Percentiles rank a stretch among this genome's conserved stretches.
Evolutionary conservation across 2,888 invertebrate species (phyloP).

Genomic region (Campoplex capitator): DNA sequence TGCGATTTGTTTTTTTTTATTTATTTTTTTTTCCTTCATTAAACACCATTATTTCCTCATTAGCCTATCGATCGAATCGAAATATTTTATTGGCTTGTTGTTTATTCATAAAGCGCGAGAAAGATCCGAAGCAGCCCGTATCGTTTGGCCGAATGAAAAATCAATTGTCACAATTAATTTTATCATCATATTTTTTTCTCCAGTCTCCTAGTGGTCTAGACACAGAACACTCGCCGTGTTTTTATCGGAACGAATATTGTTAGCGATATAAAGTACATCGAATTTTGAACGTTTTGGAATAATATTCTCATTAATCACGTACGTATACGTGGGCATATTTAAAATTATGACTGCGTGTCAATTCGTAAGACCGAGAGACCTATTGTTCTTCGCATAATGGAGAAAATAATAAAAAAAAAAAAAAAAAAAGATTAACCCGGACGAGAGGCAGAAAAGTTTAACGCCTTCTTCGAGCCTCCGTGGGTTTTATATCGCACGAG

Average conservation of each 20-base stretch:
- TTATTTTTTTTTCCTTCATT: neutral
- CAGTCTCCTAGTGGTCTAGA: slow-evolving; percentile 47
- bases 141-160: neutral
- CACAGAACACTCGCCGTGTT: neutral
- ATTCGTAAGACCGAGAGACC: neutral
- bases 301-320: slow-evolving; percentile 39
- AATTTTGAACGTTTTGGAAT: slow-evolving; percentile 23
- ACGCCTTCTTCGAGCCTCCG: slow-evolving; percentile 29
- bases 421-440: slow-evolving; percentile 22
- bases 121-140: neutral
- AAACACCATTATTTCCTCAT: neutral
- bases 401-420: neutral
- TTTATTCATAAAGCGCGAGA: neutral
- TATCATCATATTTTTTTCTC: slow-evolving; percentile 30
- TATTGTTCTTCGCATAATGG: slow-evolving; percentile 30
- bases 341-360: slow-evolving; percentile 4
- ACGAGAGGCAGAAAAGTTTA: slow-evolving; percentile 30
- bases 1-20: neutral
- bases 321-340: slow-evolving; percentile 3
- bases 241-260: slow-evolving; percentile 13
- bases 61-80: neutral
- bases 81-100: neutral
- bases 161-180: slow-evolving; percentile 14
- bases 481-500: slow-evolving; percentile 9
- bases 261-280: slow-evolving; percentile 17